Evolutionary conservation across 2,888 invertebrate genomes (phyloP), one percentile per base, ranked within the genome.

Genomic region (Prosapia bicincta): DNA sequence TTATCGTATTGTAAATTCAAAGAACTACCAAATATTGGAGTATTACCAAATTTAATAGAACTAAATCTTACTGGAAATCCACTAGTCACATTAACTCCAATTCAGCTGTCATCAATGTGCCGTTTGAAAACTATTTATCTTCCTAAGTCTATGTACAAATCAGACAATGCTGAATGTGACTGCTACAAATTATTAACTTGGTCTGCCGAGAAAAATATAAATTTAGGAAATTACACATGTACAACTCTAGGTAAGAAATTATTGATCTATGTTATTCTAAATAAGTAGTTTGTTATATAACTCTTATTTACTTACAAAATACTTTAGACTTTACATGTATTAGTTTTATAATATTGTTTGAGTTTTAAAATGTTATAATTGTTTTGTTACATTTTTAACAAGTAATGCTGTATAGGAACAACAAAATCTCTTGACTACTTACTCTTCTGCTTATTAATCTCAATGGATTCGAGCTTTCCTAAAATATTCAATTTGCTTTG

Each of bases 41-140:
- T 86, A 30, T 81, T 91, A 23, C 89, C 92, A 15, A 87, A 88
- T 69, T 66, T 72, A 15, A 6, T 65, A 74, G 85, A 88, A 70
- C 87, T 92, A 76, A 92, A 92, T 81, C 87, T 91, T 66, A 91
- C 92, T 0, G 82, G 85, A 69, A 92, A 92, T 82, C 85, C 85
- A 0, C 84, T 92, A 69, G 81, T 75, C 0, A 81, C 81, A 1
- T 80, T 90, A 0, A 85, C 84, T 3, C 85, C 89, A 3, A 84
- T 86, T 26, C 88, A 89, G 72, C 86, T 92, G 79, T 89, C 90
- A 0, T 84, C 87, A 1, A 87, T 90, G 85, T 92, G 92, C 83
- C 88, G 88, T 77, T 84, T 92, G 30, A 85, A 85, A 77, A 86
- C 85, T 78, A 86, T 92, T 54, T 90, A 91, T 82, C 81, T 88